Conservation (phyloP, 2,888 invertebrate genomes). For the Tipula confusa region DNA sequence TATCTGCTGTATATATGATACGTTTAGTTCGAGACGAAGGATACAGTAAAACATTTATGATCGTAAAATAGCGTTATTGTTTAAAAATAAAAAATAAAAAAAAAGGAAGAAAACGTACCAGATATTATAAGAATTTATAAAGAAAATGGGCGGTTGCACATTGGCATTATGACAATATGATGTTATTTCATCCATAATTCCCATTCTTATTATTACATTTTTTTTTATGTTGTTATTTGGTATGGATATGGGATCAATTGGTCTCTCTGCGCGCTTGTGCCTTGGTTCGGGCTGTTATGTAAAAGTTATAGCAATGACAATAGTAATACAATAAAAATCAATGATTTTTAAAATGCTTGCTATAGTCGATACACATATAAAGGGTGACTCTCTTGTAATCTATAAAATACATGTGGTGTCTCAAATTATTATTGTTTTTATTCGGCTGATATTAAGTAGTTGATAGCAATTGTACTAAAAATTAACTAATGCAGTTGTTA, state of each 20-base stretch:
- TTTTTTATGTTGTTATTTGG: background rate
- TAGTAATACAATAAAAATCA: background rate
- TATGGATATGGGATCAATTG: background rate
- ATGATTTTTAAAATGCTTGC: background rate
- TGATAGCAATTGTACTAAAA: no score
- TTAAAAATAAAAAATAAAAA: background rate
- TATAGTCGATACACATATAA: background rate
- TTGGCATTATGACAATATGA: conserved; percentile 30
- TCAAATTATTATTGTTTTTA: no score
- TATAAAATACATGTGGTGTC: background rate
- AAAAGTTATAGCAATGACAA: background rate
- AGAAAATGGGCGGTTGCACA: conserved; percentile 27
- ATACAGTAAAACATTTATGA: conserved; percentile 3
- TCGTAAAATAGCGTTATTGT: conserved; percentile 12
- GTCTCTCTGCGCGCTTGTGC: background rate
- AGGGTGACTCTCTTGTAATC: background rate
- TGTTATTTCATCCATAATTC: background rate
- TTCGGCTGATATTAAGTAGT: no score
- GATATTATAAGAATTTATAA: conserved; percentile 21
- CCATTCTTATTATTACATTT: background rate
- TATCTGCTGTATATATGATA: background rate
- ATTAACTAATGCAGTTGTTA: no score
- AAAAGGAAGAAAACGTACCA: conserved; percentile 20
- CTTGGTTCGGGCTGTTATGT: background rate
- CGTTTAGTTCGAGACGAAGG: background rate